phyloP scores from a whole-genome alignment of 2,797 vertebrate species.

The Emys orbicularis region DNA sequence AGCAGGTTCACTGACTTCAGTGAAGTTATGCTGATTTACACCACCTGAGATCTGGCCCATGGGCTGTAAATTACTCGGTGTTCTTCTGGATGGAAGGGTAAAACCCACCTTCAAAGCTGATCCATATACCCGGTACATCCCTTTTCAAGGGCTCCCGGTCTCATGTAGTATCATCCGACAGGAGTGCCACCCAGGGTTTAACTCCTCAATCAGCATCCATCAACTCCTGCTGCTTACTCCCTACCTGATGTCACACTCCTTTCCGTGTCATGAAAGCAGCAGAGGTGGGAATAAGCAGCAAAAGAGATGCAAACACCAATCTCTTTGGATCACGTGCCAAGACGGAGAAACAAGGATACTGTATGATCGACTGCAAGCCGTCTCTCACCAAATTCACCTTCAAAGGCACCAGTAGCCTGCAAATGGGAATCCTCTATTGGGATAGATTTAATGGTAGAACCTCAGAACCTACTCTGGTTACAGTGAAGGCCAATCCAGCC shows the following conservation, averaged over 20 bases:
- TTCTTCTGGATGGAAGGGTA: neutral
- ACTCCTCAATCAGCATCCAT: neutral
- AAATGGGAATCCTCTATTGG: neutral
- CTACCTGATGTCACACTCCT: neutral
- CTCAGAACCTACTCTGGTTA: constrained; percentile 83
- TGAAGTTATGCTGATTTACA: neutral
- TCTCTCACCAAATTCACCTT: neutral
- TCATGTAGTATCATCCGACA: neutral
- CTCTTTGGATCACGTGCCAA: accelerated
- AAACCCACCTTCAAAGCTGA: neutral
- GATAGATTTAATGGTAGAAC: accelerated
- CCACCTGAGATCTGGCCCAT: neutral
- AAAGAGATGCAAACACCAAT: accelerated
- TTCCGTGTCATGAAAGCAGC: neutral
- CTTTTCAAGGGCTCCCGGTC: neutral
- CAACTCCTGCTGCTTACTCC: neutral
- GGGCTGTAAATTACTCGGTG: neutral
- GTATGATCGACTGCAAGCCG: neutral
- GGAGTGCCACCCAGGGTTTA: too few relatives aligned
- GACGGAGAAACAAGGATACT: accelerated
- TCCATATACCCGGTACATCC: neutral
- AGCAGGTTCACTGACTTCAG: neutral
- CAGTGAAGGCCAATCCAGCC: constrained; percentile 90
- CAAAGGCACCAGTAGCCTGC: too few relatives aligned
- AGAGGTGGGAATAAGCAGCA: accelerated